Base-by-base conservation (phyloP, 1,140 invertebrate genomes). In the Aphis craccivora region DNA sequence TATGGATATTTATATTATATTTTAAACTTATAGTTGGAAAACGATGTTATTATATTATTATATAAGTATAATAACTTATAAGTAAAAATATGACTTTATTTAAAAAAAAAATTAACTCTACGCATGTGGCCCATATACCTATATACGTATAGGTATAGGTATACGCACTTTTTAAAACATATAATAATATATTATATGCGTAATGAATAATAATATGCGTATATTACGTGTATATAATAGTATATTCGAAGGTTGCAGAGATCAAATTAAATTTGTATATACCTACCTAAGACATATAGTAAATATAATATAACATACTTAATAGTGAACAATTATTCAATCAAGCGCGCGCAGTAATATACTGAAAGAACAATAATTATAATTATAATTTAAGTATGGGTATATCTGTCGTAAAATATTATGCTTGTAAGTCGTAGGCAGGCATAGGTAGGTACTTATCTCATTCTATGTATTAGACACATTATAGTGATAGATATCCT, bases 401-500 rank as follows among this genome's bases (percentile, higher is more conserved):
- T 76, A 76, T 76, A 76, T 76, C 30, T 76, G 60, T n/a, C 60
- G 30, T 76, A 76, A 76, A 76, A 76, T 76, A 76, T 76, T 76
- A 51, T 51, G n/a, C n/a, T 76, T 76, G 30, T n/a, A 76, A n/a
- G 60, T 76, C n/a, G 60, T 76, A 76, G 60, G 60, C 60, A 76
- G 60, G 60, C n/a, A n/a, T 4, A 51, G 48, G 48, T 76, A 18
- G 60, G 60, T 30, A 76, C n/a, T 76, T 76, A 76, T 76, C 60
- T 76, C 60, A n/a, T 76, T n/a, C 60, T 18, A n/a, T n/a, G 14
- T 60, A 51, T 51, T 51, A 55, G 60, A n/a, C 55, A 60, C 55
- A 60, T 30, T 60, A 60, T 60, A 76, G 60, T 76, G 60, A 43
- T 86, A 86, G 81, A 83, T 83, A 37, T 83, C 8, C 81, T 83